Evolutionary conservation across 2,797 vertebrate genomes (phyloP), one percentile per base, ranked within the genome.

Genomic region (Micromesistius poutassou): DNA sequence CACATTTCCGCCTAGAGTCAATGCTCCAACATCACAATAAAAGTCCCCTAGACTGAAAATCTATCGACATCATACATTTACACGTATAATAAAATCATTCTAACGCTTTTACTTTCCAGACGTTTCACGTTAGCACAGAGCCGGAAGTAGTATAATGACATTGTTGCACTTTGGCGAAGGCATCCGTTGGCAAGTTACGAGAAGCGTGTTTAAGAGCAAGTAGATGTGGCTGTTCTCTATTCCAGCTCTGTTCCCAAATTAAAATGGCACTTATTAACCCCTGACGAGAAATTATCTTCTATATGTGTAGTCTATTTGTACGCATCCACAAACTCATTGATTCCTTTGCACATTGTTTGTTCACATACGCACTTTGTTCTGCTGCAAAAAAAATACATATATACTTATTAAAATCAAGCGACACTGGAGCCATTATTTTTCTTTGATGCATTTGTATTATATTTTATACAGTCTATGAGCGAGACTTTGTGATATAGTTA

Each of bases 1-100:
- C 0, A 0, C 10, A 75, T 25, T 86, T 93, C 91, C 90, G 89
- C 80, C 76, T 0, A 31, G 1, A 12, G 25, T 25, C n/a, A 68
- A 28, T 9, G 9, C n/a, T 4, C 4, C 1, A 2, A 33, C 30
- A 86, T 88, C 89, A 90, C 0, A 89, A 25, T 76, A 91, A 91
- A 84, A 40, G 74, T 30, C 31, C 2, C 4, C 25, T 8, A 14
- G 73, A 40, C 16, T 30, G 40, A 33, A 36, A 2, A 30, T 31
- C 3, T 3, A 31, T 31, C 3, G 30, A n/a, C 25, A 40, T 25
- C 10, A 19, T 40, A 40, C 4, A 40, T 10, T 12, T n/a, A 22
- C 3, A 9, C 10, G 4, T 6, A 22, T 1, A 33, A 22, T 1
- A 5, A 13, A 28, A 25, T 68, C 8, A 5, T 1, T 13, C 5